These are phyloP conservation scores for Sus scrofa DNA, from an alignment of 2,113 vertebrate species.

Conservation along the genomic window T2T-Sscrofa CM000812.6:233194001-233194500, in stretches of 20 bases:
- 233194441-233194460: neutral
- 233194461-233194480: neutral
- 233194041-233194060: too few relatives aligned
- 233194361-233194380: neutral
- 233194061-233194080: too few relatives aligned
- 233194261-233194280: neutral
- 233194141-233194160: constrained; percentile 20
- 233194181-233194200: neutral
- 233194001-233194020: too few relatives aligned
- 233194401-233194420: neutral
- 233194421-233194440: neutral
- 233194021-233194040: too few relatives aligned
- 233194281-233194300: neutral
- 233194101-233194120: too few relatives aligned
- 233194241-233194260: neutral
- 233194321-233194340: neutral
- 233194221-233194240: neutral
- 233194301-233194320: neutral
- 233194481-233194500: neutral
- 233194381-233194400: neutral
- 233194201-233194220: neutral
- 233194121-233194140: neutral
- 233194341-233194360: neutral
- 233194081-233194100: too few relatives aligned
- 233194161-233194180: constrained; percentile 15